These are phyloP conservation scores for Pangasius djambal DNA, from an alignment of 2,797 vertebrate genomes.

Conservation along the genomic window DNA sequence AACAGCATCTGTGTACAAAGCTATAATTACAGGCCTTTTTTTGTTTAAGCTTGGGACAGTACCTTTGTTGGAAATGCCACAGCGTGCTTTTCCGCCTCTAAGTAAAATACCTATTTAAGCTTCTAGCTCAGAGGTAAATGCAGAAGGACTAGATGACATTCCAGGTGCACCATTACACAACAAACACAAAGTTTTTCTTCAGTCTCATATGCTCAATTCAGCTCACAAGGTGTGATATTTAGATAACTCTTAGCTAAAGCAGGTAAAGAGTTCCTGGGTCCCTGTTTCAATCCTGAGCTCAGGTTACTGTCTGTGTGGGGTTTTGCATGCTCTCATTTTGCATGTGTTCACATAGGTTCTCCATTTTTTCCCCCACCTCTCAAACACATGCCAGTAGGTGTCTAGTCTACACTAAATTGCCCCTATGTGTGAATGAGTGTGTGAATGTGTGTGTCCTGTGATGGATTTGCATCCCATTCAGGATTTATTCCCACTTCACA, in stretches of 20 bases:
- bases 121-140: background rate
- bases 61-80: background rate
- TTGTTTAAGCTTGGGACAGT: slow-evolving; percentile 16
- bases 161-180: background rate
- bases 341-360: background rate
- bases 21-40: background rate
- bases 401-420: background rate
- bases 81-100: background rate
- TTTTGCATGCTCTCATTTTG: background rate
- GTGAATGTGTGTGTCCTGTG: background rate
- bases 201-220: background rate
- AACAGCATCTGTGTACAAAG: slow-evolving; percentile 3
- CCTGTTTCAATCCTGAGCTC: too few relatives aligned
- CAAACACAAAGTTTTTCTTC: background rate
- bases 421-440: background rate
- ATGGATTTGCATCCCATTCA: background rate
- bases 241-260: background rate
- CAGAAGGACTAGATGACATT: background rate
- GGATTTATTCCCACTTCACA: background rate
- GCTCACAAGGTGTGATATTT: background rate
- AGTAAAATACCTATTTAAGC: background rate
- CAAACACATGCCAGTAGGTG: background rate
- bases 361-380: background rate
- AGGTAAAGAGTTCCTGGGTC: background rate
- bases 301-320: background rate